Percentiles rank a stretch among this genome's conserved stretches.
phyloP scores from a whole-genome alignment of 1,140 invertebrate genomes.

The Drosophila subpulchrella region DNA sequence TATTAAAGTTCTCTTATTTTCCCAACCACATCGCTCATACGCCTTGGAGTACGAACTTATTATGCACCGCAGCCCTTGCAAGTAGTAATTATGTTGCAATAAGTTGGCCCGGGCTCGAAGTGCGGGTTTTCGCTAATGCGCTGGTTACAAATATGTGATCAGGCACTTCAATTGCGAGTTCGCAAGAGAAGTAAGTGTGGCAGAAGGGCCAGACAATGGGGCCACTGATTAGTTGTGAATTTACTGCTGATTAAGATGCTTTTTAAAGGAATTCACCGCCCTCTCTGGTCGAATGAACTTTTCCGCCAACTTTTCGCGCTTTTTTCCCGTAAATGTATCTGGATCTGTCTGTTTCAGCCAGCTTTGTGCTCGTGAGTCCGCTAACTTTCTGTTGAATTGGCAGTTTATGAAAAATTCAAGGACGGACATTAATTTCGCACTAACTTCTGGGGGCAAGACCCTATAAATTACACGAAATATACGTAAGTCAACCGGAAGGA shows the following conservation, averaged over 20 bases:
- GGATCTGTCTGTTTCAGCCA: constrained; percentile 22
- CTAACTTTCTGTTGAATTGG: constrained; percentile 74
- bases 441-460: constrained; percentile 29
- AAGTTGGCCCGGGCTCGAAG: constrained; percentile 42
- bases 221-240: constrained; percentile 79
- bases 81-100: constrained; percentile 76
- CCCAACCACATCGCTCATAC: constrained; percentile 45
- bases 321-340: background rate
- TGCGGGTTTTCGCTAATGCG: constrained; percentile 42
- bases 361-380: constrained; percentile 7
- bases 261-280: constrained; percentile 62
- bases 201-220: constrained; percentile 63
- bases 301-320: constrained; percentile 52
- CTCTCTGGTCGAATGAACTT: constrained; percentile 51
- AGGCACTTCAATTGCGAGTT: constrained; percentile 41
- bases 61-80: constrained; percentile 51
- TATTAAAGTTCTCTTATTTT: too few species aligned
- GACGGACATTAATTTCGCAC: constrained; percentile 70
- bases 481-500: constrained; percentile 30
- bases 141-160: constrained; percentile 58
- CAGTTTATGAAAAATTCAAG: constrained; percentile 80
- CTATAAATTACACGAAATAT: constrained; percentile 54
- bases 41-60: constrained; percentile 42
- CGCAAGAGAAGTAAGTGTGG: background rate
- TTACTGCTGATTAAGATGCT: constrained; percentile 82